Evolutionary conservation across 2,888 invertebrate genomes (phyloP), one percentile per base, ranked within the genome.

Genomic region (Micoletzkya japonica): DNA sequence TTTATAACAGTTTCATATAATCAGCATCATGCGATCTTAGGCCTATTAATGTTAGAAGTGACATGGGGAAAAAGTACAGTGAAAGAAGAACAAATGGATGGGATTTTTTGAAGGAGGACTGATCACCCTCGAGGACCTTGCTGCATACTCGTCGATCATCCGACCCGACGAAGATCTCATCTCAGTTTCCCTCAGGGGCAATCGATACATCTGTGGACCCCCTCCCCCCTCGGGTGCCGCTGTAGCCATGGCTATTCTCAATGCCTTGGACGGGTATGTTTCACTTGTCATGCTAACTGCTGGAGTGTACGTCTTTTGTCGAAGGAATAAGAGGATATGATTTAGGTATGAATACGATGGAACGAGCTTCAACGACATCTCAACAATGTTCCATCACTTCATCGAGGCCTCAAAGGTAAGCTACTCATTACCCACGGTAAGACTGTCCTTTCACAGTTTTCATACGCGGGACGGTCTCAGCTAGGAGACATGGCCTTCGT

Each of bases 191-290:
- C 76, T 84, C 39, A 59, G 70, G 17, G 72, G 71, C 17, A 89
- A 90, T 0, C 89, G 91, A 76, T 90, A 89, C 0, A 88, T 95
- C 36, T 91, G 92, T 86, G 90, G 92, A 0, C 90, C 92, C 0
- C 93, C 93, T 0, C 92, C 93, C 0, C 94, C 95, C 0, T 93
- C 93, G 73, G 92, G 93, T 37, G 95, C 95, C 0, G 88, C 90
- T 0, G 88, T 95, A 32, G 88, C 96, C 0, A 90, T 90, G 0
- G 91, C 93, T 82, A 91, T 95, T 66, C 87, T 96, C 75, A 92
- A 92, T 83, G 90, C 94, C 61, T 88, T 96, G 57, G 87, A 89
- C 70, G 90, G 88, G 1, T 80, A 86, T 24, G 67, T 6, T n/a
- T n/a, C 52, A 52, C 24, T 52, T 50, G 20, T 49, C 20, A 44